Conservation (phyloP, 2,888 invertebrate genomes). For the Lithophane ornitopus region DNA sequence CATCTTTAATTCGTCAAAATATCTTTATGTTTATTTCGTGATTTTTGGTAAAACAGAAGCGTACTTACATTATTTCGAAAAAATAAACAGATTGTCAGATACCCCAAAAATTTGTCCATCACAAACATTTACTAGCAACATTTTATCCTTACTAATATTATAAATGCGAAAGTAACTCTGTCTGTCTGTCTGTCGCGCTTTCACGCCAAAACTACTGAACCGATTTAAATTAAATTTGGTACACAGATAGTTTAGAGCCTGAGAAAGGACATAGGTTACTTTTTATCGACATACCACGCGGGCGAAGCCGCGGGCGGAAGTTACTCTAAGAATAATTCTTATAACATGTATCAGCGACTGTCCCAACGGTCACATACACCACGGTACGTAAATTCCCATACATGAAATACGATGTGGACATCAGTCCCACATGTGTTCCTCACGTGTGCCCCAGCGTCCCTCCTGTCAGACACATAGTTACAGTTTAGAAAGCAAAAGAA, state of each 20-base stretch:
- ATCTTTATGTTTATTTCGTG: not conserved
- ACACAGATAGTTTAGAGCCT: too few species aligned
- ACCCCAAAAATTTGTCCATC: not conserved
- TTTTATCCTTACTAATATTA: too few species aligned
- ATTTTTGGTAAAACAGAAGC: not conserved
- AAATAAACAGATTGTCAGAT: not conserved
- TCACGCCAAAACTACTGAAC: too few species aligned
- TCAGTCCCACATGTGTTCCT: constrained; percentile 69
- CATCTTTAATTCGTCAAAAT: not conserved
- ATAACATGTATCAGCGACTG: constrained; percentile 60
- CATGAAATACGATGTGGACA: constrained; percentile 69
- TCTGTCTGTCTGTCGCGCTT: too few species aligned
- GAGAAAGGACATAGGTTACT: too few species aligned
- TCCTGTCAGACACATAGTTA: constrained; percentile 60
- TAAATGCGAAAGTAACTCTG: too few species aligned
- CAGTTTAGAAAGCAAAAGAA: constrained; percentile 67
- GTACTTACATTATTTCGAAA: not conserved
- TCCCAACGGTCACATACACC: constrained; percentile 66
- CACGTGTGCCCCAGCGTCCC: constrained; percentile 64
- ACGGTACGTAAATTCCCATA: constrained; percentile 75
- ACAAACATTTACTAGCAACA: not conserved
- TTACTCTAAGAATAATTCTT: not conserved
- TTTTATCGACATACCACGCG: too few species aligned
- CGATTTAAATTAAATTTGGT: too few species aligned
- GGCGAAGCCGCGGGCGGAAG: too few species aligned